Conservation (phyloP, 2,888 invertebrate genomes). For the Diploptera punctata region DNA sequence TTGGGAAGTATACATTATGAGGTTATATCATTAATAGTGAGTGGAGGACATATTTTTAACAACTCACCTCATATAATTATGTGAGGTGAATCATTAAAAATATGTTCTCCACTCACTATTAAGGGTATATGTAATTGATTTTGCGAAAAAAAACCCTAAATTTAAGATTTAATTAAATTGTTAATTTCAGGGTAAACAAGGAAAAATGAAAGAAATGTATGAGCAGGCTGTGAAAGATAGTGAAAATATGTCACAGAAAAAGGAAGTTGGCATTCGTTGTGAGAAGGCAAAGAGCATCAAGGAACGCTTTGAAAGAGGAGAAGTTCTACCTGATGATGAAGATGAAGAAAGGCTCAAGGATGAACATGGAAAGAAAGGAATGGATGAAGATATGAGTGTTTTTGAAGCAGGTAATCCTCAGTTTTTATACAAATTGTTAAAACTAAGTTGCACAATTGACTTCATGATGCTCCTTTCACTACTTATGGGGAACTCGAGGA, state of each 20-base stretch:
- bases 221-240: slow-evolving; percentile 88
- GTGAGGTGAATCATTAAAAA: too few species aligned
- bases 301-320: slow-evolving; percentile 82
- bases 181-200: slow-evolving; percentile 79
- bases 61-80: too few species aligned
- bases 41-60: too few species aligned
- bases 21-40: too few species aligned
- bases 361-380: slow-evolving; percentile 60
- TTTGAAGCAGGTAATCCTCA: slow-evolving; percentile 80
- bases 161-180: too few species aligned
- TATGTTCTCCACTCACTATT: too few species aligned
- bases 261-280: slow-evolving; percentile 60
- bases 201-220: slow-evolving; percentile 90
- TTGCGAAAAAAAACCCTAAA: too few species aligned
- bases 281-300: slow-evolving; percentile 71
- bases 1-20: too few species aligned
- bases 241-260: slow-evolving; percentile 59
- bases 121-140: too few species aligned
- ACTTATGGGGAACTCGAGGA: too few species aligned
- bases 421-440: slow-evolving; percentile 22
- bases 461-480: too few species aligned
- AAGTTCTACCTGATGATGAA: slow-evolving; percentile 63
- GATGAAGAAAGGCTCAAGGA: slow-evolving; percentile 50
- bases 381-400: slow-evolving; percentile 76
- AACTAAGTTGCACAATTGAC: too few species aligned